Evolutionary conservation across 2,888 invertebrate genomes (phyloP).

Genomic region (Scotopteryx bipunctaria): DNA sequence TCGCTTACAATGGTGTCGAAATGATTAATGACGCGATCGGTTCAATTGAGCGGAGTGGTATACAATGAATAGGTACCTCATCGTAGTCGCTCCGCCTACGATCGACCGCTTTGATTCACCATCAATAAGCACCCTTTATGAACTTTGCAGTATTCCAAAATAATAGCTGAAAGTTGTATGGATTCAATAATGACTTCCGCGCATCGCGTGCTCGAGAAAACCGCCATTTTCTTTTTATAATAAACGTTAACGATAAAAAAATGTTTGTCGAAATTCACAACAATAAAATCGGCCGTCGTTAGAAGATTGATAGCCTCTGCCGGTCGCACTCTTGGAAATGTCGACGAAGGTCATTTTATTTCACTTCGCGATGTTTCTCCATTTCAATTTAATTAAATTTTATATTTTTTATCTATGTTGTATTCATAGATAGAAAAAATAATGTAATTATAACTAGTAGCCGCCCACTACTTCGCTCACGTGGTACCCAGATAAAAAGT

Average conservation of each 20-base stretch:
- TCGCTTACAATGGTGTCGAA: constrained; percentile 49
- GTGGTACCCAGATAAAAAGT: too few species aligned
- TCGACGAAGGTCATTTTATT: constrained; percentile 6
- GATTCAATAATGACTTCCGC: constrained; percentile 61
- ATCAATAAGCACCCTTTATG: constrained; percentile 50
- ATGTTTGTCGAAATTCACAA: constrained; percentile 25
- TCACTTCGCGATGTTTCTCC: background rate
- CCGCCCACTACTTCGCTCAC: too few species aligned
- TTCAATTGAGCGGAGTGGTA: constrained; percentile 54
- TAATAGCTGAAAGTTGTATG: constrained; percentile 61
- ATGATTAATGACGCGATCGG: constrained; percentile 58
- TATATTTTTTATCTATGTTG: too few species aligned
- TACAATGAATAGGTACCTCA: constrained; percentile 49
- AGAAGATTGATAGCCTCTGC: constrained; percentile 13
- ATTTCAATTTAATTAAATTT: too few species aligned
- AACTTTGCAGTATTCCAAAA: constrained; percentile 56
- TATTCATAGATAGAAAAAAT: too few species aligned
- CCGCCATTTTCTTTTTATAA: constrained; percentile 30
- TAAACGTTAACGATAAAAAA: constrained; percentile 22
- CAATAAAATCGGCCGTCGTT: constrained; percentile 23
- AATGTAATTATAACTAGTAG: too few species aligned
- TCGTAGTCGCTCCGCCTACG: constrained; percentile 21
- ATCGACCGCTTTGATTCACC: constrained; percentile 33
- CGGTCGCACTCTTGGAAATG: constrained; percentile 8
- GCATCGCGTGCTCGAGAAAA: constrained; percentile 47